Evolutionary conservation across 35 echinoderm and acorn worm species (phyloP).

Genomic region (Patiria miniata): DNA sequence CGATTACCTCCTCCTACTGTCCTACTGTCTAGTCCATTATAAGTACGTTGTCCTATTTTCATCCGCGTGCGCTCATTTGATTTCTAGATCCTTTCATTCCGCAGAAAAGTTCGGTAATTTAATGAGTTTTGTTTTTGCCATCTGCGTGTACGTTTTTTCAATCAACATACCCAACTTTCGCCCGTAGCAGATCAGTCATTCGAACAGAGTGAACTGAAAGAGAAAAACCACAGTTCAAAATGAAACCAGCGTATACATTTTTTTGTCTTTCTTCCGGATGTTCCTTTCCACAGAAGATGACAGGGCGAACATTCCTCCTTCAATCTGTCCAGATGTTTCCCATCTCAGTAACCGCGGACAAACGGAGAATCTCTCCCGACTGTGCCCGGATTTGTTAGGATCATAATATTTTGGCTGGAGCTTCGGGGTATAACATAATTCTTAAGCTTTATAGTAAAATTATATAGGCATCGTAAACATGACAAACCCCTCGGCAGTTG

Average conservation of each 20-base stretch:
- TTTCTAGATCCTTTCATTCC: no score
- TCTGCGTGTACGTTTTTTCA: neutral
- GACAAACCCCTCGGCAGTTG: no score
- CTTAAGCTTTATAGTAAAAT: no score
- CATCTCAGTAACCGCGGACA: neutral
- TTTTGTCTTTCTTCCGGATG: neutral
- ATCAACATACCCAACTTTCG: neutral
- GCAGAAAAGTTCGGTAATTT: no score
- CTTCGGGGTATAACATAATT: neutral
- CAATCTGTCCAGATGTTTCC: neutral
- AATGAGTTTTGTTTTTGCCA: no score
- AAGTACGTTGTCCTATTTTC: no score
- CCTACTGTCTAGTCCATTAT: no score
- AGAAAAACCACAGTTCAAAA: neutral
- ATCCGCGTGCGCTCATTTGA: no score
- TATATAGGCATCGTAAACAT: no score
- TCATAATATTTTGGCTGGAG: constrained; percentile 3
- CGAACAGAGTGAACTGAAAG: neutral
- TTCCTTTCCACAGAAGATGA: neutral
- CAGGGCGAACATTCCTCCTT: neutral
- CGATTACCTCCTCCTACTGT: no score
- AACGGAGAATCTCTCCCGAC: neutral
- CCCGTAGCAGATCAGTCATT: neutral
- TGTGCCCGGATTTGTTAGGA: neutral
- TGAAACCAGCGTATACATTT: neutral